These are phyloP conservation scores for Apodemia zela DNA, from an alignment of 2,888 invertebrate species.

Conservation along the genomic window DNA sequence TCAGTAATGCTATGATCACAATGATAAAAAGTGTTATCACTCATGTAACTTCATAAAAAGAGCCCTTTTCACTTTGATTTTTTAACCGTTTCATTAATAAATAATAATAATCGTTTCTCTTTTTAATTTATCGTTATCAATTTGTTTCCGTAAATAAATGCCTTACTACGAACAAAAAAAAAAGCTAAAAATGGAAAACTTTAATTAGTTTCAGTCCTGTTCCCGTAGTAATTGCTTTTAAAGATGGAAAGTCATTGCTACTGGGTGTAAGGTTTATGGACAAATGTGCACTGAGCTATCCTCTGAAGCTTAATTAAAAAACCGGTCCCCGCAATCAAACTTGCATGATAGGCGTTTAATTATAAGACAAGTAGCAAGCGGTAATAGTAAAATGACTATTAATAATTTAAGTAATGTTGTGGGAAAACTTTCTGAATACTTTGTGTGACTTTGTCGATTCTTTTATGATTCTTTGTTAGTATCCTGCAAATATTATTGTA, in stretches of 20 bases:
- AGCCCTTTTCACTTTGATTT: no score
- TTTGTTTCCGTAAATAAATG: no score
- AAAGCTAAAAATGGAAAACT: no score
- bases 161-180: no score
- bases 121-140: no score
- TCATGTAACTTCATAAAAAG: no score
- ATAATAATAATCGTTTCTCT: no score
- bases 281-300: background rate
- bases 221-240: no score
- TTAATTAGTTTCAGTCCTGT: no score
- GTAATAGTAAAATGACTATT: slow-evolving; percentile 3
- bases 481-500: background rate
- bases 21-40: no score
- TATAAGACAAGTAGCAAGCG: background rate
- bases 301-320: slow-evolving; percentile 20
- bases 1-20: no score
- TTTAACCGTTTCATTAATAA: no score
- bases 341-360: slow-evolving; percentile 7
- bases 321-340: slow-evolving; percentile 23
- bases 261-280: background rate
- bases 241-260: background rate
- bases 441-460: background rate
- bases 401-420: background rate
- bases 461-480: background rate
- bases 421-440: slow-evolving; percentile 3